A percentile compares a stretch with the other conserved stretches of the same genome.
These are phyloP conservation scores for Odobenus rosmarus DNA, from an alignment of 2,113 vertebrate genomes.

Conservation along the genomic window DNA sequence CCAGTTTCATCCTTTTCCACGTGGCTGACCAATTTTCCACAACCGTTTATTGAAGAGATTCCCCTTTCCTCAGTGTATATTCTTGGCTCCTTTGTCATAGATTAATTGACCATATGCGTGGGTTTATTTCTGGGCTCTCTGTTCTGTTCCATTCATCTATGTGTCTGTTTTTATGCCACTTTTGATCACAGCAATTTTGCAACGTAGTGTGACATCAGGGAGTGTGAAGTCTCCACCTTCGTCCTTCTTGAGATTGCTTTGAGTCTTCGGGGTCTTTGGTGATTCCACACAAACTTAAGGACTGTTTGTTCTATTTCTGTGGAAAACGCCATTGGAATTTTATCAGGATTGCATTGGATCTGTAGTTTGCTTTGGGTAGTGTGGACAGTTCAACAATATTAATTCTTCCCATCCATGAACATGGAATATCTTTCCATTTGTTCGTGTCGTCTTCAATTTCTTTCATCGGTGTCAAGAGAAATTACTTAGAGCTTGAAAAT, in stretches of 20 bases:
- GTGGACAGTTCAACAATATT: no score
- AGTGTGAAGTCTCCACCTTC: neutral
- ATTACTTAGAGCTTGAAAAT: neutral
- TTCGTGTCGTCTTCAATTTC: neutral
- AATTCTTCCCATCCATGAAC: fast-evolving
- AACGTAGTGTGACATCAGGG: fast-evolving
- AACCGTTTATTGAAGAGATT: fast-evolving
- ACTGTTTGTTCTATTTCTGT: neutral
- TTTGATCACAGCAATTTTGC: neutral
- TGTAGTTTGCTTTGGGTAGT: fast-evolving
- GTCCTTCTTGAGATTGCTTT: neutral
- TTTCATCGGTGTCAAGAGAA: neutral
- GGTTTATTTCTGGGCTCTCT: neutral
- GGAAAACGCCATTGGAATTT: fast-evolving
- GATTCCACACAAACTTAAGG: neutral
- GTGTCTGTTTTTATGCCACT: neutral
- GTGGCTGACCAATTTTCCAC: neutral
- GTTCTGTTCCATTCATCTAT: fast-evolving
- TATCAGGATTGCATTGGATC: fast-evolving
- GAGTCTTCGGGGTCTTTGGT: neutral
- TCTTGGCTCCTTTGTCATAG: neutral
- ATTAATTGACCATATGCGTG: fast-evolving
- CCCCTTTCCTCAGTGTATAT: fast-evolving
- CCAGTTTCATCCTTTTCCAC: no score
- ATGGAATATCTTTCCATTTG: neutral